Evolutionary conservation across 2,113 vertebrate species (phyloP).

Genomic region (Dryoscopus gambensis): DNA sequence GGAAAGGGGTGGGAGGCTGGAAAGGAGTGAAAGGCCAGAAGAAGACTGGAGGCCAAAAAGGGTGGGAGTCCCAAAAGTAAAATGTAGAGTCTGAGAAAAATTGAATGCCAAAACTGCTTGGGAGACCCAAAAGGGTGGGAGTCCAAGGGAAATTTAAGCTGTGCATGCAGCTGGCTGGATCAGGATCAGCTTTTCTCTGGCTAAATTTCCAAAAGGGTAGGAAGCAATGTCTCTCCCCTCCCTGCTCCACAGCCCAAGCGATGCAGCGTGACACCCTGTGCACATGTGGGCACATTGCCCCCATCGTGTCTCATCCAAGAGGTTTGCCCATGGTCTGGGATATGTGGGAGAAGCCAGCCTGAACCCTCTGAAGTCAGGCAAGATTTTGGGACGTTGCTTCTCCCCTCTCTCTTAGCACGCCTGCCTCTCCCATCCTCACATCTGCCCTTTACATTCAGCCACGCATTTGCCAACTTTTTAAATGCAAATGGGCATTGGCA

Average conservation of each 20-base stretch:
- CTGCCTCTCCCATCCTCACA: background rate
- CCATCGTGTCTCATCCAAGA: background rate
- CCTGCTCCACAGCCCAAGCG: background rate
- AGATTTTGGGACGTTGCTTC: background rate
- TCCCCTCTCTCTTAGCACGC: rapidly evolving
- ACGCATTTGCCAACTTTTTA: background rate
- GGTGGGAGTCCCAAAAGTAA: background rate
- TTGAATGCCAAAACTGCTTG: background rate
- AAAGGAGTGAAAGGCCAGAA: background rate
- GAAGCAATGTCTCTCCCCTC: background rate
- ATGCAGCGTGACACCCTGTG: rapidly evolving
- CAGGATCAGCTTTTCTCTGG: background rate
- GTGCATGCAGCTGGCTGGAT: background rate
- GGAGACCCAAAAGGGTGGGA: background rate
- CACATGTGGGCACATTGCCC: background rate
- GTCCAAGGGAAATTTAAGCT: background rate
- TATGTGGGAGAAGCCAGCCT: background rate
- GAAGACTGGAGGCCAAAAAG: background rate
- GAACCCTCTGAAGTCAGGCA: background rate
- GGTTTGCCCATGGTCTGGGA: background rate
- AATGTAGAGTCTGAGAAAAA: background rate
- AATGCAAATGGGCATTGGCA: background rate
- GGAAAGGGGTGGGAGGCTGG: background rate
- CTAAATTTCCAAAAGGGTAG: background rate
- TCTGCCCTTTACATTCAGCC: background rate